Evolutionary conservation across 2,888 invertebrate genomes (phyloP).

Genomic region (Homarus gammarus): DNA sequence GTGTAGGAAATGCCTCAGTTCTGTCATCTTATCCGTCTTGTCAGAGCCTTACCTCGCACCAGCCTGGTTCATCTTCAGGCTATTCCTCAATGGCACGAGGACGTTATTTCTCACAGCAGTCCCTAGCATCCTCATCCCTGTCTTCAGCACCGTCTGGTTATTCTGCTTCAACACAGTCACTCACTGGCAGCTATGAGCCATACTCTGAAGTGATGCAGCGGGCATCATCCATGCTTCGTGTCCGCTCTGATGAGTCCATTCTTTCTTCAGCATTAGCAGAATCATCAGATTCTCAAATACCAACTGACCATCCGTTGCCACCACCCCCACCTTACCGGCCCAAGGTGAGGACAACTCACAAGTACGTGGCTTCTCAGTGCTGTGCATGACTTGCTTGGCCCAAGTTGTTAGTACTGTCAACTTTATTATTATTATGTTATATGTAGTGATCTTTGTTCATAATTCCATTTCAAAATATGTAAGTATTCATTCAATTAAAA

Average conservation of each 20-base stretch:
- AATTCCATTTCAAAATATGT: neutral
- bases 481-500: neutral
- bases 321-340: constrained; percentile 76
- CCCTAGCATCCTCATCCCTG: constrained; percentile 79
- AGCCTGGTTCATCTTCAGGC: constrained; percentile 77
- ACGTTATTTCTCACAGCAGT: constrained; percentile 76
- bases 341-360: constrained; percentile 75
- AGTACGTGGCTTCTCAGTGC: constrained; percentile 74
- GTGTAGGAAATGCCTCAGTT: constrained; percentile 66
- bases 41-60: constrained; percentile 73
- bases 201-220: constrained; percentile 73
- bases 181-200: constrained; percentile 77
- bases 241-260: constrained; percentile 76
- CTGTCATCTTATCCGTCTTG: constrained; percentile 70
- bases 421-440: neutral
- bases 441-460: neutral
- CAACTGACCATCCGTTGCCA: constrained; percentile 60
- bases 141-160: constrained; percentile 73
- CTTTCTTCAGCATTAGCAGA: constrained; percentile 71
- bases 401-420: constrained; percentile 17
- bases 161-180: constrained; percentile 78
- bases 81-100: constrained; percentile 76
- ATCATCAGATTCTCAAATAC: constrained; percentile 57
- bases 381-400: constrained; percentile 64
- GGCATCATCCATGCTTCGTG: constrained; percentile 70